Base-by-base conservation (phyloP, 2,113 vertebrate species). In the Cyrtonyx montezumae region DNA sequence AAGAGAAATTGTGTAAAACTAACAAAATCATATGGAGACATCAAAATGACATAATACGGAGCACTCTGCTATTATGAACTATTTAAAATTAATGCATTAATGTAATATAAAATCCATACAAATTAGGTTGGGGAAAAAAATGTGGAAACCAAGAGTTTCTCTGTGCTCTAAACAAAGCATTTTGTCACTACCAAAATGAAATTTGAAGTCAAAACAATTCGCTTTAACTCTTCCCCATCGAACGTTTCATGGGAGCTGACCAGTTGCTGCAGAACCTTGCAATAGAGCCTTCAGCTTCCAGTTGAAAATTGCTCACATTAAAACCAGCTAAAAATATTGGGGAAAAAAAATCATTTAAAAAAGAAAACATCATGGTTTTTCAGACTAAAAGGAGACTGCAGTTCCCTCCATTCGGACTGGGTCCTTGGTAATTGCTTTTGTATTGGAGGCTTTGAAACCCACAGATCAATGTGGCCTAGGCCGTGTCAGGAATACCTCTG, bases 11-110 rank as follows among this genome's bases (percentile, higher is more conserved):
- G 15, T 45, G 40, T 34, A 30, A 34, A 61, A 40, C 56, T 55
- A 49, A 70, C 63, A 67, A 45, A 43, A 36, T 75, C 59, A 74
- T 15, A 67, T 21, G 11, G 59, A 95, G 26, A 71, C 21, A 92
- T 85, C 73, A 92, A 63, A 91, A 67, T 75, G 40, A 48, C 23
- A 37, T 75, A 56, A 70, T 46, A 5, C 37, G 56, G 70, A 37
- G 23, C 80, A 77, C 19, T 83, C 32, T 42, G n/a, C 53, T 56
- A 83, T 79, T 65, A 81, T 40, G 71, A 92, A 55, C 74, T 84
- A 55, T 67, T 92, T 84, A 87, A 95, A 91, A 91, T 88, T 93
- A 96, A 94, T 90, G 53, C 21, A 2, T 74, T 37, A 89, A 84
- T 84, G 48, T 37, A 87, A 74, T 79, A 59, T 14, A 91, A 91